phyloP scores from a whole-genome alignment of 2,113 vertebrate species.

The Catharus fuscescens region DNA sequence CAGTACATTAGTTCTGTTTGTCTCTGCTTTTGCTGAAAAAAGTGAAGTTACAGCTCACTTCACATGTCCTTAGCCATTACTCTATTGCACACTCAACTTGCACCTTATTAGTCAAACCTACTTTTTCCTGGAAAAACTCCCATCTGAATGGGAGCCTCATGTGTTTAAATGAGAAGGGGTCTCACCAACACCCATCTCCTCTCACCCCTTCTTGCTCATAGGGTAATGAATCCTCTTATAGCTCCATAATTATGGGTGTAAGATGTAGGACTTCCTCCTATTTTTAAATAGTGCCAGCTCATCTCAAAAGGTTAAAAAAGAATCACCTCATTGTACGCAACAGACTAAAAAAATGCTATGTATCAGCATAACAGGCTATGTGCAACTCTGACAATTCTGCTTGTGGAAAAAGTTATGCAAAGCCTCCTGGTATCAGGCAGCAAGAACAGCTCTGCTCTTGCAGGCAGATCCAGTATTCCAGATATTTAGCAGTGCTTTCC shows the following conservation, averaged over 20 bases:
- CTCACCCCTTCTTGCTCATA: background rate
- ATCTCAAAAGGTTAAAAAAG: background rate
- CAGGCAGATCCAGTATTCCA: background rate
- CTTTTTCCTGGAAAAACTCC: background rate
- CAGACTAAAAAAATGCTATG: background rate
- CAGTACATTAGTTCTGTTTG: background rate
- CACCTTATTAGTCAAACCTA: background rate
- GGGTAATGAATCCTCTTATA: background rate
- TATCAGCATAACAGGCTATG: background rate
- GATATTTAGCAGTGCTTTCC: background rate
- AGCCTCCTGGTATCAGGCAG: background rate
- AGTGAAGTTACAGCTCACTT: background rate
- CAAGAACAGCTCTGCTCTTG: background rate
- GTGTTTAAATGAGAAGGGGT: background rate
- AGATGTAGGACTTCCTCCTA: background rate
- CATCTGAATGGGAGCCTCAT: background rate
- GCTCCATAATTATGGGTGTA: background rate
- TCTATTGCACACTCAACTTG: background rate
- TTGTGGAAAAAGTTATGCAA: background rate
- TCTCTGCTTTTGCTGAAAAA: background rate
- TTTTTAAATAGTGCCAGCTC: background rate
- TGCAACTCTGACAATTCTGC: background rate
- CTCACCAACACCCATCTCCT: background rate
- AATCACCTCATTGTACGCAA: background rate
- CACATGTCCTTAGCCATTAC: background rate